Conservation (phyloP, 92 coral and sea anemone genomes). For the Plumapathes pennacea region DNA sequence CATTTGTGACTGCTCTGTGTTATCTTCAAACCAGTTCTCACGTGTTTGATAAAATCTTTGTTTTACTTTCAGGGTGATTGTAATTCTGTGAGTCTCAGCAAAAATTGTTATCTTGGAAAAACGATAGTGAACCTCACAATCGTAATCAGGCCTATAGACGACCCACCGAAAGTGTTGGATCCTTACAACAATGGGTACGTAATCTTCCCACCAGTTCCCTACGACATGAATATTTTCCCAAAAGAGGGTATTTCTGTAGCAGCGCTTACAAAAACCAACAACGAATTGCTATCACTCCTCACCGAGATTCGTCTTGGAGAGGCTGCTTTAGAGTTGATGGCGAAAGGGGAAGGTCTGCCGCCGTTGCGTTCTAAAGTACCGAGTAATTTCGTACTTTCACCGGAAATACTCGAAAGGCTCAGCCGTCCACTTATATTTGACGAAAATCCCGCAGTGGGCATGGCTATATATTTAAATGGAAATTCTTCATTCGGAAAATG, state of each 20-base stretch:
- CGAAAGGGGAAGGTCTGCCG: too few relatives aligned
- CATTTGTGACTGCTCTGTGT: too few relatives aligned
- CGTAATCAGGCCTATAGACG: neutral
- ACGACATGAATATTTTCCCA: slow-evolving; percentile 1
- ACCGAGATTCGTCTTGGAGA: too few relatives aligned
- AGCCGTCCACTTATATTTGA: too few relatives aligned
- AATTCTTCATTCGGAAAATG: slow-evolving; percentile 12
- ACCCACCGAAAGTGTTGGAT: neutral
- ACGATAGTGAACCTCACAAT: neutral
- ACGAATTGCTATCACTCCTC: too few relatives aligned
- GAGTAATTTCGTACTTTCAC: too few relatives aligned
- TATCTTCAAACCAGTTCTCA: neutral
- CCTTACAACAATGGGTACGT: neutral
- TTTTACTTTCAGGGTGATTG: neutral
- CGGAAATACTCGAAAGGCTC: too few relatives aligned
- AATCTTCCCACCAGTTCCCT: slow-evolving; percentile 6
- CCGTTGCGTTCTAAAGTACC: too few relatives aligned
- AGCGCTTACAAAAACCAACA: slow-evolving; percentile 1
- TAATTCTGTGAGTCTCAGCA: neutral
- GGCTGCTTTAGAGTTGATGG: too few relatives aligned
- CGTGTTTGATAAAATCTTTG: neutral
- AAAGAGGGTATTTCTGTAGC: neutral
- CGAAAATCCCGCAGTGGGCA: neutral
- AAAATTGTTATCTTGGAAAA: slow-evolving; percentile 3
- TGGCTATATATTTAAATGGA: neutral